These are phyloP conservation scores for Orientallactaga sibirica DNA, from an alignment of 2,797 vertebrate genomes.

Conservation along the genomic window DNA sequence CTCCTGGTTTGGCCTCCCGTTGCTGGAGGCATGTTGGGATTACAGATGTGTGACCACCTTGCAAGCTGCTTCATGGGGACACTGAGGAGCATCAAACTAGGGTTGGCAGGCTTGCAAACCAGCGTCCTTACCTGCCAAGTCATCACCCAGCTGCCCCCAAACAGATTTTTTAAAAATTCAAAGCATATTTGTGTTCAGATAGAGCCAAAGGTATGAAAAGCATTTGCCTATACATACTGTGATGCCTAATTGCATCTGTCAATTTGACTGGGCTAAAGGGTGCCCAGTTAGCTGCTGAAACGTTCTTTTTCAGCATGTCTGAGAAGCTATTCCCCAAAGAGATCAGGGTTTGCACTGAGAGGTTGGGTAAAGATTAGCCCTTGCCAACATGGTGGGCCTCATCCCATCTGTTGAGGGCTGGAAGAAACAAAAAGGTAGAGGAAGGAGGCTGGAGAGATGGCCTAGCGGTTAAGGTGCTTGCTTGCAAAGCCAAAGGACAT, in stretches of 20 bases:
- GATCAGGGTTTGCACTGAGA: background rate
- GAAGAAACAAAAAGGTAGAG: background rate
- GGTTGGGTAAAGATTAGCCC: no score
- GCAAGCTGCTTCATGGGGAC: no score
- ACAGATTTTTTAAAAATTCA: background rate
- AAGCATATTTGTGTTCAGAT: background rate
- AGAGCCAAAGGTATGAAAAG: background rate
- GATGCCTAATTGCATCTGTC: background rate
- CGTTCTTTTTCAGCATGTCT: background rate
- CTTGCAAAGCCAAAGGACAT: no score
- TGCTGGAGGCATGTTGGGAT: no score
- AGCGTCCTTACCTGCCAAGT: background rate
- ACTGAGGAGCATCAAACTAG: no score
- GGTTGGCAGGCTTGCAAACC: no score
- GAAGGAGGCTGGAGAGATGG: background rate
- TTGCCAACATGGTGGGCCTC: no score
- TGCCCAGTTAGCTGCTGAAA: background rate
- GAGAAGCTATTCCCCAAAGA: background rate
- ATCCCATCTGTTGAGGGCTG: background rate
- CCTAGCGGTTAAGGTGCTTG: no score
- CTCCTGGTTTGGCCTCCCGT: no score
- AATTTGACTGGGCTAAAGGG: background rate
- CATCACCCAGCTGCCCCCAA: background rate
- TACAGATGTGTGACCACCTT: no score
- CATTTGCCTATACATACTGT: background rate